Percentiles rank a stretch among this genome's conserved stretches.
These are phyloP conservation scores for Aethina tumida DNA, from an alignment of 1,140 invertebrate genomes.

Conservation along the genomic window DNA sequence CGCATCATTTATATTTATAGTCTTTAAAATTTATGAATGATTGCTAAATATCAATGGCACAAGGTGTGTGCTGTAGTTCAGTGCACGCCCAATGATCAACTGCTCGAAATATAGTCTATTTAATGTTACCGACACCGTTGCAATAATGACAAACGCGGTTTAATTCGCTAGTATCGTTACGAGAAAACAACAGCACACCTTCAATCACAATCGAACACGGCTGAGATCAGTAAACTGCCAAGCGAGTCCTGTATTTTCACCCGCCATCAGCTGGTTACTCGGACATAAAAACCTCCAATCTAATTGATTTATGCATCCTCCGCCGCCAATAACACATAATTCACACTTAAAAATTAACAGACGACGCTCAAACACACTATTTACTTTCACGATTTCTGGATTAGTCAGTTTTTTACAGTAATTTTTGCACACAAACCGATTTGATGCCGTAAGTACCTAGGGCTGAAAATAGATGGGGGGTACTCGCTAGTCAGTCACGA, in stretches of 20 bases:
- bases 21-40: constrained; percentile 27
- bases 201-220: constrained; percentile 13
- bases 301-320: constrained; percentile 15
- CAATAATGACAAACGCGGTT: constrained; percentile 3
- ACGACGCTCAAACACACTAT: background rate
- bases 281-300: constrained; percentile 28
- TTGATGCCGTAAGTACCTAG: constrained; percentile 37
- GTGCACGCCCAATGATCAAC: constrained; percentile 29
- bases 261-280: constrained; percentile 39
- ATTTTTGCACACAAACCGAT: constrained; percentile 29
- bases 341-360: constrained; percentile 6
- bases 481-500: constrained; percentile 18
- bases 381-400: too few relatives aligned
- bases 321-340: constrained; percentile 19
- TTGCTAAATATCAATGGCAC: constrained; percentile 29
- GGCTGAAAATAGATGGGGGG: constrained; percentile 38
- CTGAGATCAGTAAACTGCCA: constrained; percentile 20
- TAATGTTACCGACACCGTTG: background rate
- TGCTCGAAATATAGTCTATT: constrained; percentile 2
- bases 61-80: constrained; percentile 27
- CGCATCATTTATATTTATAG: constrained; percentile 23
- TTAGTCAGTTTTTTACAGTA: constrained; percentile 17
- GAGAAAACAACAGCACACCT: constrained; percentile 16
- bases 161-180: constrained; percentile 1
- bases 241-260: constrained; percentile 30